phyloP scores from a whole-genome alignment of 2,888 invertebrate species.

The Hesperia comma region DNA sequence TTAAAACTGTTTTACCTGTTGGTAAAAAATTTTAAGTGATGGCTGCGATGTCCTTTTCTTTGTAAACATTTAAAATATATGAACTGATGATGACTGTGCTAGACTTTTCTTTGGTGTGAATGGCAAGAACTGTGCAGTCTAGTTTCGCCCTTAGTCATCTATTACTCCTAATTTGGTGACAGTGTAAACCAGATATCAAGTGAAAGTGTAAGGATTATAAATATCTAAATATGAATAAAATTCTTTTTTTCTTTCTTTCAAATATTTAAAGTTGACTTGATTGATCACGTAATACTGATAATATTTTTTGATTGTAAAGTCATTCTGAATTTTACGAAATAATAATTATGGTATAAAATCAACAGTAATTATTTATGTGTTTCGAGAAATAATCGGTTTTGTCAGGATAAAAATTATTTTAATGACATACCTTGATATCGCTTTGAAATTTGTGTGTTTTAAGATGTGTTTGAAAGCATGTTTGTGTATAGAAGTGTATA shows the following conservation, averaged over 20 bases:
- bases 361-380: too few relatives aligned
- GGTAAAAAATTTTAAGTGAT: background rate
- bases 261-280: too few relatives aligned
- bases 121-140: background rate
- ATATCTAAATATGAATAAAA: too few relatives aligned
- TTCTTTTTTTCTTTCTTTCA: too few relatives aligned
- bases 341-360: too few relatives aligned
- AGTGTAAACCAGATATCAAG: background rate
- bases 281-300: too few relatives aligned
- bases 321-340: too few relatives aligned
- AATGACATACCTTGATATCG: background rate
- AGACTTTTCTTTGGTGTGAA: background rate
- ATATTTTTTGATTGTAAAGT: too few relatives aligned
- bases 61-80: background rate
- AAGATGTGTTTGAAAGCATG: background rate
- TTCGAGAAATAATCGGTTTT: too few relatives aligned
- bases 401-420: background rate
- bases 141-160: slow-evolving; percentile 5
- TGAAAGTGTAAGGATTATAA: background rate
- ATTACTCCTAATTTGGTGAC: background rate
- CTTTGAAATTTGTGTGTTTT: background rate
- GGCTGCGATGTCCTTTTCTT: background rate
- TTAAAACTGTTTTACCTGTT: background rate
- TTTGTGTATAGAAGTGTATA: background rate
- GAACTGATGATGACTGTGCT: too few relatives aligned